Percentiles rank a stretch among this genome's conserved stretches.
Conservation (phyloP, 2,113 vertebrate genomes). For the Acrocephalus arundinaceus region DNA sequence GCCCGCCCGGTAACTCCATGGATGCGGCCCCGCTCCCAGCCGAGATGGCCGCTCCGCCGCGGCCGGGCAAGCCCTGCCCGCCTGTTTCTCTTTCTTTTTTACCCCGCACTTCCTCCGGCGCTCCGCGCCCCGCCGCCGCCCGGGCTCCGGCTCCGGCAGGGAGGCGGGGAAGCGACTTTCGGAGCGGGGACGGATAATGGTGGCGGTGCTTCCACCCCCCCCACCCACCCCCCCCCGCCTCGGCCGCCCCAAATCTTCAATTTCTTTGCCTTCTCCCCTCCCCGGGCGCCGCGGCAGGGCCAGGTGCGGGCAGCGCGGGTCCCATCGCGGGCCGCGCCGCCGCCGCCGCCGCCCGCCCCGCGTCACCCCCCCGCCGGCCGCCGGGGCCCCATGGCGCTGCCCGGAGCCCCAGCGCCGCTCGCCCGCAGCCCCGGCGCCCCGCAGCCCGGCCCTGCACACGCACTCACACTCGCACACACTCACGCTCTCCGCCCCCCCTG, state of each 20-base stretch:
- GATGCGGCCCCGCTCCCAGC: conserved; percentile 63
- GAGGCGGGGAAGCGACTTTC: conserved; percentile 77
- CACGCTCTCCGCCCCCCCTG: background rate
- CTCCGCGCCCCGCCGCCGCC: conserved; percentile 55
- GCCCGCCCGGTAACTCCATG: conserved; percentile 76
- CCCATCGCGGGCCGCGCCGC: no score
- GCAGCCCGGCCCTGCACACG: no score
- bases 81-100: conserved; percentile 75
- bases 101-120: conserved; percentile 74
- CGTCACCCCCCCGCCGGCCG: no score
- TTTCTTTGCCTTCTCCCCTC: no score
- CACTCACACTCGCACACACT: no score
- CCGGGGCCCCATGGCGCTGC: no score
- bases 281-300: no score
- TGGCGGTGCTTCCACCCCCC: conserved; percentile 37
- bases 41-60: conserved; percentile 75
- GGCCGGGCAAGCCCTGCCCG: conserved; percentile 68
- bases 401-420: no score
- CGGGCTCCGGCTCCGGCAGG: background rate
- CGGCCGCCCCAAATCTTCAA: no score
- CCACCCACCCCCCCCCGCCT: background rate
- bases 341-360: no score
- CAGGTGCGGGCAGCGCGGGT: no score
- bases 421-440: no score
- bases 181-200: conserved; percentile 48